Base-by-base conservation (phyloP, 92 coral and sea anemone species). In the Epizoanthus stellaris region DNA sequence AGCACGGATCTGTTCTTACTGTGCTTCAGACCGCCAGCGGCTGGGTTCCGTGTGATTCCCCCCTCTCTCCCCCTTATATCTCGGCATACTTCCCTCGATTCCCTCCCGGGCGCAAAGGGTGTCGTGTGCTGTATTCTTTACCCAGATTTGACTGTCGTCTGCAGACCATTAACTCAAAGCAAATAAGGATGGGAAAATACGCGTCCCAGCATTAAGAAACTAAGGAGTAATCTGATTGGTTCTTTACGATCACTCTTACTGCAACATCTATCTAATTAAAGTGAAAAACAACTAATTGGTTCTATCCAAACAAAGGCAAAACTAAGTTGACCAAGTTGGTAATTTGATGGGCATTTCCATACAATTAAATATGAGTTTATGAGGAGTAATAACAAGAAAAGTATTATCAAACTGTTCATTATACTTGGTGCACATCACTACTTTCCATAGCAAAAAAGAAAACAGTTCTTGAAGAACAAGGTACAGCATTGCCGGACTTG, bases 1-100 rank as follows among this genome's bases (percentile, higher is more conserved):
- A 9, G 56, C 56, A 52, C 56, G 56, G 56, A 52, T 9, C 13
- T 52, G 56, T 52, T 52, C 11, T 52, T 52, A 12, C 45, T 19
- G n/a, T 40, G 40, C 9, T 75, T 75, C 66, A 5, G 13, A 23
- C 80, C 67, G 80, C 80, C 80, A n/a, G 80, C 80, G 67, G 80
- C 52, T 45, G 34, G 59, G 66, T 5, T 4, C 42, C 42, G 1
- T 5, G 60, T 10, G 21, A 2, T 63, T 0, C 43, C 38, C 8
- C 47, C 49, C 3, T 21, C 58, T 36, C 20, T 15, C 58, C 23
- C 38, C 21, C 14, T 49, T 12, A 23, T 56, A 5, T 49, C 11
- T 49, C 54, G n/a, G n/a, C n/a, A 49, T 0, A 49, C 42, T 13
- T 56, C 9, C 49, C 61, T 15, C 5, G 36, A 47, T 54, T 53